Evolutionary conservation across 2,797 vertebrate genomes (phyloP).

Genomic region (Sciurus carolinensis): DNA sequence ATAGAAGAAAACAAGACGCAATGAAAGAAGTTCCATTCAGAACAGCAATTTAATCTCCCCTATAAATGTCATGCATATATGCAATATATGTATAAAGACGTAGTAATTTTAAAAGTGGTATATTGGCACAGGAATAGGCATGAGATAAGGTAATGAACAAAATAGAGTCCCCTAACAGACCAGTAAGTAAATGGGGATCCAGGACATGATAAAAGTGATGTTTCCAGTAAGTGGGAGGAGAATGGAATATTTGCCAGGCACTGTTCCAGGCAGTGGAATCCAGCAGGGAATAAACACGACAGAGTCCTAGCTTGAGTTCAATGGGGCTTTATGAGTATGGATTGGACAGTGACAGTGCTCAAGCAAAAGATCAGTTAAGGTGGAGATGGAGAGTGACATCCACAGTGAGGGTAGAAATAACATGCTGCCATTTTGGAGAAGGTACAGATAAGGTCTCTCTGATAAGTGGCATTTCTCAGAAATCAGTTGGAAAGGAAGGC

Average conservation of each 20-base stretch:
- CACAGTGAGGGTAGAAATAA: background rate
- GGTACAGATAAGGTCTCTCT: background rate
- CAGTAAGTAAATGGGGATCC: background rate
- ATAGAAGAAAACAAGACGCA: background rate
- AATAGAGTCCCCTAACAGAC: background rate
- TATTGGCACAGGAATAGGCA: background rate
- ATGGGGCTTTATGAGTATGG: background rate
- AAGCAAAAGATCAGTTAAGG: background rate
- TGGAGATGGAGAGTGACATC: background rate
- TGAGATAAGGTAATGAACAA: background rate
- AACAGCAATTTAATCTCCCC: background rate
- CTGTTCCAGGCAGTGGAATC: background rate
- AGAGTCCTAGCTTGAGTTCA: background rate
- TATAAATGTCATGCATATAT: background rate
- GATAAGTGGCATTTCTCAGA: background rate
- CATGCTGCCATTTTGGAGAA: background rate
- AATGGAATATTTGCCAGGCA: background rate
- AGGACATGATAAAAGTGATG: background rate
- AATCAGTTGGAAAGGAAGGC: background rate
- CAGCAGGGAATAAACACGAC: background rate
- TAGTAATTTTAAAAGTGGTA: background rate
- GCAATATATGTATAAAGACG: background rate
- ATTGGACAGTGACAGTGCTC: background rate
- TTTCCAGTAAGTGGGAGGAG: background rate
- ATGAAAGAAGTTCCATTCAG: background rate